Base-by-base conservation (phyloP, 2,113 vertebrate species). In the Potamarius usumacintae region DNA sequence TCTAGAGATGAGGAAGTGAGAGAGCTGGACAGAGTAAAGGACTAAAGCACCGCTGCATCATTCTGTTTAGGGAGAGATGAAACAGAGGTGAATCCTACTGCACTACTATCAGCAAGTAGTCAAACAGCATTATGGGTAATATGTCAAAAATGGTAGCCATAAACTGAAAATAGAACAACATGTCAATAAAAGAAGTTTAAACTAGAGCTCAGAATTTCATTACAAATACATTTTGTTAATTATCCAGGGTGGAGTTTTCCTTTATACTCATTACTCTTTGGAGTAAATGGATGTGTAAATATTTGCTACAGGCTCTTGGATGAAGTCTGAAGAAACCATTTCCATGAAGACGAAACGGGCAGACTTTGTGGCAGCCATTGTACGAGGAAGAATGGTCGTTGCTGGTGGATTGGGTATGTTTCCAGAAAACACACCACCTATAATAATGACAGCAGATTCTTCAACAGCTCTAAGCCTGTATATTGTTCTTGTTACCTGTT, bases 281-380 rank as follows among this genome's bases (percentile, higher is more conserved):
- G 12, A n/a, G 18, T 86, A 25, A 76, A 53, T 34, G n/a, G 42
- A 67, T 9, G 25, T 34, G 25, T 52, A 60, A n/a, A n/a, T 77
- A 50, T 84, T 77, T 67, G 10, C 30, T 69, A 9, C 82, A 99
- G 98, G 97, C 1, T 92, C 91, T 0, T 99, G 98, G 98, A 89
- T 98, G 93, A 99, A 97, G 94, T 96, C 94, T 25, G 97, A 98
- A 67, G 96, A 97, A 22, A 98, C 96, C 0, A 95, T 95, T 72
- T 94, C 95, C 85, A 96, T 99, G 95, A 99, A 97, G 94, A 99
- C 97, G 60, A 96, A 97, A 86, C 94, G 98, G 79, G 98, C 98
- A 0, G 98, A 99, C 92, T 99, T 99, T 1, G 96, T 96, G 50
- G 94, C 97, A 0, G 97, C 96, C 20, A 95, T 93, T 90, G 93